A percentile compares a stretch with the other conserved stretches of the same genome.
Conservation (phyloP, 2,888 invertebrate species). For the Drosophila mayaguana region DNA sequence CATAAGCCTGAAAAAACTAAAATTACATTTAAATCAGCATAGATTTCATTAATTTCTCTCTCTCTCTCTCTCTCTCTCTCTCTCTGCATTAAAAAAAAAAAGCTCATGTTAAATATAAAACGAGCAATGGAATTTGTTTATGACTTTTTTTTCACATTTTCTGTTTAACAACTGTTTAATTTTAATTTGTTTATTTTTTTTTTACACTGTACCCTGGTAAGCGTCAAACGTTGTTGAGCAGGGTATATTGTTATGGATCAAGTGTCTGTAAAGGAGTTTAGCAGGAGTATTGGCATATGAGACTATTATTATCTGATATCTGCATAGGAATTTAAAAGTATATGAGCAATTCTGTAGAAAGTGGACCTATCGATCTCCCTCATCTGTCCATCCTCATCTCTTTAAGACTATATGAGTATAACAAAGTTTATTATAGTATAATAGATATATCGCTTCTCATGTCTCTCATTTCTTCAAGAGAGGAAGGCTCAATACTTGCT, state of each 20-base stretch:
- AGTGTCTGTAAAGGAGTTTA: no score
- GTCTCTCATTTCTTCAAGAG: no score
- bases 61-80: not conserved
- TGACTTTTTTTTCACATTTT: constrained; percentile 10
- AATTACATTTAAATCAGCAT: not conserved
- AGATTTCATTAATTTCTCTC: not conserved
- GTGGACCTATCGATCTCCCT: not conserved
- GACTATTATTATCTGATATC: not conserved
- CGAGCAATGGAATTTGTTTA: constrained; percentile 21
- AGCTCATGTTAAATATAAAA: not conserved
- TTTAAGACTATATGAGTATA: not conserved
- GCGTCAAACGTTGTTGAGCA: not conserved
- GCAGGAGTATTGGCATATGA: not conserved
- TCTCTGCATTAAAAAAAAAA: not conserved
- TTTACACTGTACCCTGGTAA: not conserved
- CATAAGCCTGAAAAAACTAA: no score
- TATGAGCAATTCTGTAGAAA: not conserved
- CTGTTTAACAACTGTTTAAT: constrained; percentile 48
- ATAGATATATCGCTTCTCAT: no score
- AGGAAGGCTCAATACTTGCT: no score
- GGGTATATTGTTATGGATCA: no score
- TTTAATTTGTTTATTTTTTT: constrained; percentile 31
- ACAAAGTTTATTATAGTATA: no score
- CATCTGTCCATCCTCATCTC: no score
- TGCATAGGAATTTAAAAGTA: no score